Conservation (phyloP, 2,113 vertebrate genomes). For the Tichodroma muraria region DNA sequence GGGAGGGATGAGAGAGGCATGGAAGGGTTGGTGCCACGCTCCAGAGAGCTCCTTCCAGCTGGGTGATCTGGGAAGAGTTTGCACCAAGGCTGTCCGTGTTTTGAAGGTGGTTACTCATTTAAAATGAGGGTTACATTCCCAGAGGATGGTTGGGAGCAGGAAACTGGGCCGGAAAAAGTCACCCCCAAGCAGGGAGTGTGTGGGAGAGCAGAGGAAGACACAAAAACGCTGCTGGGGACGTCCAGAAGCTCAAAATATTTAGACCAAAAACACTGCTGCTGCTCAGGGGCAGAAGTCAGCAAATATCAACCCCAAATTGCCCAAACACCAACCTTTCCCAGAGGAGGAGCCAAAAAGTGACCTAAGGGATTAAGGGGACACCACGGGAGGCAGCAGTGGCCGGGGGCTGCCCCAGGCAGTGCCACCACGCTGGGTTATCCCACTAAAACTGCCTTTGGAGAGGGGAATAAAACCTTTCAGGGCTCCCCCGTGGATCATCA, state of each 20-base stretch:
- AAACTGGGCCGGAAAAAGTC: neutral
- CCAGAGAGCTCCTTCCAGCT: neutral
- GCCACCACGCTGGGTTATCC: neutral
- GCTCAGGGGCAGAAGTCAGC: neutral
- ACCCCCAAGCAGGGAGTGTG: rapidly evolving
- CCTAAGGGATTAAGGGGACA: neutral
- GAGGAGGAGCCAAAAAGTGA: neutral
- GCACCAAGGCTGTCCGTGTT: neutral
- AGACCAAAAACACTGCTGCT: neutral
- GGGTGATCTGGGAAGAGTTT: neutral
- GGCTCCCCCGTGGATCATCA: neutral
- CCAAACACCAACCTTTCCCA: neutral
- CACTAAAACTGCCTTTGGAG: neutral
- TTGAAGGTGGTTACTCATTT: neutral
- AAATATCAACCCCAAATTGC: neutral
- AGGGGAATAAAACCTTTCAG: rapidly evolving
- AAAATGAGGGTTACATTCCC: neutral
- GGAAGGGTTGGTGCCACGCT: neutral
- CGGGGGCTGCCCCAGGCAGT: neutral
- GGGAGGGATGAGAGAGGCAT: neutral
- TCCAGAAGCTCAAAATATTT: neutral
- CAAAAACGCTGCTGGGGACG: neutral
- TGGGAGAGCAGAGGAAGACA: neutral
- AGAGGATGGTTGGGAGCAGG: neutral
- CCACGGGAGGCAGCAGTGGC: rapidly evolving